phyloP scores from a whole-genome alignment of 2,888 invertebrate species.

The Trissonchulus latispiculum region DNA sequence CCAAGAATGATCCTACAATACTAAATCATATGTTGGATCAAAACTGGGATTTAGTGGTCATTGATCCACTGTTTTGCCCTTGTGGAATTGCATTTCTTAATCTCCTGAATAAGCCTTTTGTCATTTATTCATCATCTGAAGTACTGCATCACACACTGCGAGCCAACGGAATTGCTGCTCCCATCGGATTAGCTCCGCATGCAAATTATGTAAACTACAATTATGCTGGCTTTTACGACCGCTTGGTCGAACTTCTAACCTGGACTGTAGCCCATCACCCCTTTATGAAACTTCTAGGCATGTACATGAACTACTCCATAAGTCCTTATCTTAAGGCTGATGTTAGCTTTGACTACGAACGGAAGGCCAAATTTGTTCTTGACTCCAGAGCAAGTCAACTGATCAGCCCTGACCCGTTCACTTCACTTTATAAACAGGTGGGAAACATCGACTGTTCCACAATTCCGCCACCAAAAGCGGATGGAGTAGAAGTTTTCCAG shows the following conservation, averaged over 20 bases:
- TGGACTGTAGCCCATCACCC: not conserved
- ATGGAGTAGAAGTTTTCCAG: too few species aligned
- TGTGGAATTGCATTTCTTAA: not conserved
- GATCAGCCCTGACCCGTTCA: not conserved
- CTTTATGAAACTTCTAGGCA: not conserved
- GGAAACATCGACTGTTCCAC: not conserved
- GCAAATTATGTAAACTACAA: not conserved
- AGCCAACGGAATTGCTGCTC: not conserved
- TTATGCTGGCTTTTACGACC: not conserved
- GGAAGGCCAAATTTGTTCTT: not conserved
- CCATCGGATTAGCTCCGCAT: not conserved
- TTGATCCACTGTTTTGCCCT: constrained; percentile 10
- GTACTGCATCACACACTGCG: not conserved
- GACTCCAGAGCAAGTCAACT: not conserved
- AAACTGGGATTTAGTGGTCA: constrained; percentile 3
- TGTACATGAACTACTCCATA: not conserved
- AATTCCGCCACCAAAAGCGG: too few species aligned
- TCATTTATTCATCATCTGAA: not conserved
- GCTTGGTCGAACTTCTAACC: not conserved
- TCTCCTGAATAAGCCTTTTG: not conserved
- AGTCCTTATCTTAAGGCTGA: not conserved
- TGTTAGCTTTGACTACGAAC: not conserved
- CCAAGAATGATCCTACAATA: too few species aligned
- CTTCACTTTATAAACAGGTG: not conserved
- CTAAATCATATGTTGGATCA: too few species aligned